Conservation (phyloP, 1,140 invertebrate species). For the Sycobia sp. region DNA sequence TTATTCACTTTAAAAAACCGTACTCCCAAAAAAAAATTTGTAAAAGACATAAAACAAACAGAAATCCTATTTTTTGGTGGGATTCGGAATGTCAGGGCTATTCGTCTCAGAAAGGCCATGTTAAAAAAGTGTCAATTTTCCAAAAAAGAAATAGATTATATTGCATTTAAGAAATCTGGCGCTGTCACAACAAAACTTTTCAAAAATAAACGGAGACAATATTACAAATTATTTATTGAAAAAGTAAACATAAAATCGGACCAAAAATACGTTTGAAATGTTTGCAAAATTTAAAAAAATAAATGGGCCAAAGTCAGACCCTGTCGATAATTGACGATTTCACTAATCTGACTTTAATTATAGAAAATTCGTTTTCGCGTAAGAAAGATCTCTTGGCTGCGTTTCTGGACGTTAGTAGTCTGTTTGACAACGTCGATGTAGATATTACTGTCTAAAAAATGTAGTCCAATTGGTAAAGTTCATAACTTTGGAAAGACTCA, state of each 20-base stretch:
- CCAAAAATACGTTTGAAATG: conserved; percentile 1
- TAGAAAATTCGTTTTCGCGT: neutral
- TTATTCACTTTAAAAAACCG: neutral
- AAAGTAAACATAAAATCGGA: neutral
- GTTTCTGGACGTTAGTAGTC: conserved; percentile 6
- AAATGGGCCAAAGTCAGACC: neutral
- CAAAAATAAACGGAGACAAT: conserved; percentile 18
- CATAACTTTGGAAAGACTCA: neutral
- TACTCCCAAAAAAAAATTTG: conserved; percentile 3
- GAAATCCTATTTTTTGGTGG: conserved; percentile 33
- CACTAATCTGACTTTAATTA: neutral
- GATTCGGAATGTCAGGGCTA: conserved; percentile 28
- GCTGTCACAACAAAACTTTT: conserved; percentile 14
- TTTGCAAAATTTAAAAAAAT: conserved; percentile 13
- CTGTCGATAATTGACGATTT: neutral
- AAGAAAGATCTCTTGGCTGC: neutral
- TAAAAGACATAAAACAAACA: neutral
- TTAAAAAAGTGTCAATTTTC: conserved; percentile 32
- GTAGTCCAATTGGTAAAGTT: neutral
- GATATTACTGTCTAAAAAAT: neutral
- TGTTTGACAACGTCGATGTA: too few species aligned
- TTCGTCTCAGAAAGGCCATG: conserved; percentile 9
- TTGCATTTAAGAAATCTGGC: conserved; percentile 22
- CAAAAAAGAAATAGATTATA: neutral
- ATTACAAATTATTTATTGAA: neutral